Base-by-base conservation (phyloP, 2,888 invertebrate genomes). In the Philaethria dido region DNA sequence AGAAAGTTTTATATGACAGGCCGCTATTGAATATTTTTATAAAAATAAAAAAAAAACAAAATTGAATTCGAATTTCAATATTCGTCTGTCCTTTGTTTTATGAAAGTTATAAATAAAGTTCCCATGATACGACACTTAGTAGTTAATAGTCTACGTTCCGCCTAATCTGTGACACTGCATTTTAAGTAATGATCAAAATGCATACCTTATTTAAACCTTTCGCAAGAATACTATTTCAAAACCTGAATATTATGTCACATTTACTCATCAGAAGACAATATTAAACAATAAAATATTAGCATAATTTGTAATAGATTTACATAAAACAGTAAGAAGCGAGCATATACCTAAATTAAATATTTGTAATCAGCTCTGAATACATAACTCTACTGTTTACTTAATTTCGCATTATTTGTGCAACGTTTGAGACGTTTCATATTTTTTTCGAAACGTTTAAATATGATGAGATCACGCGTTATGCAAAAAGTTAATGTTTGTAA, bases 321-420 rank as follows among this genome's bases (percentile, higher is more conserved):
- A 63, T 36, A 36, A 33, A 57, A 39, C 48, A 47, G 52, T 60
- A 55, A 42, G n/a, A 55, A 36, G 20, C 20, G 2, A n/a, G 5
- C 3, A 33, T 33, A 45, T 47, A 13, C 39, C 13, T 13, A 60
- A 20, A 45, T 29, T 8, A 60, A 50, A 52, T 60, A 25, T 64
- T 62, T 69, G 69, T 59, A 69, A 70, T 64, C 16, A 59, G 45
- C 52, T 39, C 69, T 22, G 61, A 62, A 70, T 70, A 62, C 69
- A 64, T 66, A 69, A 69, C 52, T 64, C 50, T 18, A 42, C n/a
- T 65, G 55, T 52, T 29, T 52, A 52, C 62, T 70, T 42, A 69
- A 66, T 64, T 64, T 45, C 63, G 62, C 29, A 50, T 63, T 61
- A 55, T 70, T 70, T 52, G 45, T 47, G 50, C 60, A 69, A 63